Evolutionary conservation across 2,113 vertebrate genomes (phyloP).

Genomic region (Rhegmatorhina hoffmannsi): DNA sequence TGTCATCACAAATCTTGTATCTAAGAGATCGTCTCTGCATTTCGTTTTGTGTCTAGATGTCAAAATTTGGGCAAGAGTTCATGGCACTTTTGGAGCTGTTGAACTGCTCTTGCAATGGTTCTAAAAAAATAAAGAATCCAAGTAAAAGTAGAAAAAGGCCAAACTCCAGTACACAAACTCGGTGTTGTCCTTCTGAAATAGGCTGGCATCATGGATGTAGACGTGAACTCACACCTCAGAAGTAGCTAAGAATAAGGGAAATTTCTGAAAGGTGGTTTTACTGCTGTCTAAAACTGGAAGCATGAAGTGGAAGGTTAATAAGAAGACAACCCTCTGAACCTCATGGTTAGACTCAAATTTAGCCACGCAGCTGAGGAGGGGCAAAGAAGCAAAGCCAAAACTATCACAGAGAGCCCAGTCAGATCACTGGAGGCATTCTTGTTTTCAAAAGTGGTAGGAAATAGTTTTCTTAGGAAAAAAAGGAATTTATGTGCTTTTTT

Average conservation of each 20-base stretch:
- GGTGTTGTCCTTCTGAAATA: background rate
- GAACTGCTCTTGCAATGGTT: background rate
- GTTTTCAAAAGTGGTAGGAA: conserved; percentile 61
- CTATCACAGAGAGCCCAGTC: conserved; percentile 43
- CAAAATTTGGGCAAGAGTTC: background rate
- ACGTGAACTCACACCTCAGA: background rate
- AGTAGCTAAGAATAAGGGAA: conserved; percentile 2
- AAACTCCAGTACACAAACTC: background rate
- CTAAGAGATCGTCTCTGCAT: background rate
- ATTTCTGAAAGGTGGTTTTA: background rate
- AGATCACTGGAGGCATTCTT: conserved; percentile 43
- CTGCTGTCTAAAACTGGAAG: conserved; percentile 40
- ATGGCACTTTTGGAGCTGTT: background rate
- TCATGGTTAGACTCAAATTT: conserved; percentile 14
- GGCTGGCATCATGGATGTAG: background rate
- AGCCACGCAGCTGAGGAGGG: conserved; percentile 36
- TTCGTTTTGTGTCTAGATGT: background rate
- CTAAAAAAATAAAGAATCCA: background rate
- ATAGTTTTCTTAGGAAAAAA: conserved; percentile 54
- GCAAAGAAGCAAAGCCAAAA: conserved; percentile 57
- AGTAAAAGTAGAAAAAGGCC: background rate
- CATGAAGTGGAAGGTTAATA: conserved; percentile 40
- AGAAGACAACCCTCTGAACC: background rate
- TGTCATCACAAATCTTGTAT: accelerated
- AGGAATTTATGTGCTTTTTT: background rate